These are phyloP conservation scores for Illadopsis cleaveri DNA, from an alignment of 2,113 vertebrate genomes.

Conservation along the genomic window DNA sequence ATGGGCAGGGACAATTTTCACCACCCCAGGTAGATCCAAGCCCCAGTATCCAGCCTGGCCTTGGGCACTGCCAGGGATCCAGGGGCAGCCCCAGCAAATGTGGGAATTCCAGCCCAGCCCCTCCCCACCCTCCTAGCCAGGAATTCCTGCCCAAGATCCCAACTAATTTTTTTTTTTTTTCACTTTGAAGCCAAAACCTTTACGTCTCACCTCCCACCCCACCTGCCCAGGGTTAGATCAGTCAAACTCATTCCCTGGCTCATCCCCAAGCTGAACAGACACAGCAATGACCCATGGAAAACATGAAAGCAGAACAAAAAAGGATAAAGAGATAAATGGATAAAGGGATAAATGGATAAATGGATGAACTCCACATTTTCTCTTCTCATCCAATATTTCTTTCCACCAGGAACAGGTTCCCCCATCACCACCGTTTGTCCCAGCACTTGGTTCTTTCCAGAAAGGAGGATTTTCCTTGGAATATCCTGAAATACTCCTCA, in stretches of 20 bases:
- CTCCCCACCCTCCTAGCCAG: background rate
- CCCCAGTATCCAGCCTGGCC: too few species aligned
- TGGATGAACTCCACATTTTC: background rate
- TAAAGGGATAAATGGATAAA: background rate
- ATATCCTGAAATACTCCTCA: background rate
- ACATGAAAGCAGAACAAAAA: background rate
- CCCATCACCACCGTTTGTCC: accelerated
- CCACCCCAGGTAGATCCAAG: accelerated
- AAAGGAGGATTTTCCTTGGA: background rate
- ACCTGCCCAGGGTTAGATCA: background rate
- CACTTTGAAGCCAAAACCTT: background rate
- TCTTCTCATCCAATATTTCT: background rate
- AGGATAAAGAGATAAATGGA: background rate
- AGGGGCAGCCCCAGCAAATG: background rate
- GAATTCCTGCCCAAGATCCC: accelerated
- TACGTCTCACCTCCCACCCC: background rate
- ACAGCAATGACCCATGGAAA: accelerated
- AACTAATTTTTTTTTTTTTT: background rate
- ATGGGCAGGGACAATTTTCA: background rate
- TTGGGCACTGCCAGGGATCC: background rate
- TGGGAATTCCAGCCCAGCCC: background rate
- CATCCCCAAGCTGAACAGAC: background rate
- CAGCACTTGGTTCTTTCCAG: background rate
- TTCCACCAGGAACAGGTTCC: background rate
- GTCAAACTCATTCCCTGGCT: background rate